phyloP scores from a whole-genome alignment of 2,113 vertebrate species.

The Gopherus evgoodei region DNA sequence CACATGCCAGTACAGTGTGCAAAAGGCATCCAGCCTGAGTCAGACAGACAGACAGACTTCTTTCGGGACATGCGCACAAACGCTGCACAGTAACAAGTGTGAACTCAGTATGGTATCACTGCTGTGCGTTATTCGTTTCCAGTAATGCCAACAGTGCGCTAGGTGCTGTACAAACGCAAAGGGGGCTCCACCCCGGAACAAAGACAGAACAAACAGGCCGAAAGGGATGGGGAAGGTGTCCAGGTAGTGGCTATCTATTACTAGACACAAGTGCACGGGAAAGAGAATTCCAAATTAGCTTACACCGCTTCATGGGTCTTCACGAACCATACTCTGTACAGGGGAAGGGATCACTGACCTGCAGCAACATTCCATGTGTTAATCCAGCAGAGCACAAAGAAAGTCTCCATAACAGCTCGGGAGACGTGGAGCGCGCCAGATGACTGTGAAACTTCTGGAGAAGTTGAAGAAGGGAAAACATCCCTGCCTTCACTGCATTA shows the following conservation, averaged over 20 bases:
- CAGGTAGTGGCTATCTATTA: background rate
- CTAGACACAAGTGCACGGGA: rapidly evolving
- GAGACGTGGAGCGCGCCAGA: background rate
- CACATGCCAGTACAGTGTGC: conserved; percentile 1
- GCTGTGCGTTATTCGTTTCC: background rate
- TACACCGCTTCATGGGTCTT: background rate
- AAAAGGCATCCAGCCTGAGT: background rate
- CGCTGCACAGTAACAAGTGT: background rate
- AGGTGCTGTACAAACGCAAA: rapidly evolving
- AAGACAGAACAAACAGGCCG: background rate
- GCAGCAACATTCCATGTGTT: rapidly evolving
- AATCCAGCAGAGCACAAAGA: background rate
- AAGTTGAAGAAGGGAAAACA: rapidly evolving
- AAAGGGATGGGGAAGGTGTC: background rate
- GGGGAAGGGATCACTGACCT: rapidly evolving
- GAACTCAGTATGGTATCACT: background rate
- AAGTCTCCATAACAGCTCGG: rapidly evolving
- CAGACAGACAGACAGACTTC: background rate
- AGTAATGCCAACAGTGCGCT: background rate
- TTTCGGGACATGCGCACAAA: rapidly evolving
- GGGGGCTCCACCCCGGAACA: background rate
- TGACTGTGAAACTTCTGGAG: background rate
- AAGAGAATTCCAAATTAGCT: rapidly evolving
- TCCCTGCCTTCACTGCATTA: background rate
- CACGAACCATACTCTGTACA: rapidly evolving